These are phyloP conservation scores for Bucorvus abyssinicus DNA, from an alignment of 2,797 vertebrate species.

Conservation along the genomic window DNA sequence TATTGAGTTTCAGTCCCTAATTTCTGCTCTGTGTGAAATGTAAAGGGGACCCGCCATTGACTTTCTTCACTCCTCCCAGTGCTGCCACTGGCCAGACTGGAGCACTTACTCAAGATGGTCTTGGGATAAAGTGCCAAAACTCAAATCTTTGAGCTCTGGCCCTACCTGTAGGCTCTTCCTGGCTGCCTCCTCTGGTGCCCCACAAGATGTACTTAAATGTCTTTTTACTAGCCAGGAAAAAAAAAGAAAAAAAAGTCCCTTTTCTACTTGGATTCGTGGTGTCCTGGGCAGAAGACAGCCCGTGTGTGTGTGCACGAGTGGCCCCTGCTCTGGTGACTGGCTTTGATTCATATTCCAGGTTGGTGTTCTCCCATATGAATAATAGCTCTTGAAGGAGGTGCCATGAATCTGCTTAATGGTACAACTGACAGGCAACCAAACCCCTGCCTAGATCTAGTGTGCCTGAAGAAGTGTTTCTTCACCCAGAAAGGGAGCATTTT, in stretches of 20 bases:
- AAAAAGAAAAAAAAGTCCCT: neutral
- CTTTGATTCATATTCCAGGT: neutral
- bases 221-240: neutral
- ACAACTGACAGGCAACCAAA: neutral
- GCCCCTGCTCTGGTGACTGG: neutral
- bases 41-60: neutral
- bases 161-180: neutral
- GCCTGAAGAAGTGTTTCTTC: neutral
- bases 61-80: neutral
- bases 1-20: neutral
- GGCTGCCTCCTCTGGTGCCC: neutral
- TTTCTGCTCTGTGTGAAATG: neutral
- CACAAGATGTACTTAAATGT: neutral
- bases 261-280: neutral
- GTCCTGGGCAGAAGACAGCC: neutral
- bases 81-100: neutral
- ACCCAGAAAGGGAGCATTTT: neutral
- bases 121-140: neutral
- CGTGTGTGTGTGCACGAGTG: rapidly evolving
- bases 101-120: neutral
- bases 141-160: neutral
- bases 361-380: neutral
- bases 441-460: neutral
- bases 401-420: neutral
- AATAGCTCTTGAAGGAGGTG: neutral